Evolutionary conservation across 2,888 invertebrate genomes (phyloP).

Genomic region (Drosophila falleni): DNA sequence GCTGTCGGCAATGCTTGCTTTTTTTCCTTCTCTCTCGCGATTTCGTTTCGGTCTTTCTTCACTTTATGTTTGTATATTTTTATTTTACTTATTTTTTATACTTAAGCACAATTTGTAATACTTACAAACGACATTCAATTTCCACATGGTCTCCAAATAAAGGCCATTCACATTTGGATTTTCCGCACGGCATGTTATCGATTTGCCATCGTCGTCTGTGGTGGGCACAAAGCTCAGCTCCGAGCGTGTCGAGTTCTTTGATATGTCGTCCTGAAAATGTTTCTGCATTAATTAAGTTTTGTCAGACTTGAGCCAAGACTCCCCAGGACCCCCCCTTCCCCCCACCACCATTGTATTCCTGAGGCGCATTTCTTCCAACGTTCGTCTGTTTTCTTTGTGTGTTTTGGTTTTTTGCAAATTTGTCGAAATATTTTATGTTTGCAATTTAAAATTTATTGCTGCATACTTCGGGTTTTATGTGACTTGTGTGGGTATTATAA

Average conservation of each 20-base stretch:
- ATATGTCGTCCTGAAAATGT: conserved; percentile 90
- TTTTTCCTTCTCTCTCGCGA: conserved; percentile 16
- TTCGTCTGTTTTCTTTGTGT: conserved; percentile 24
- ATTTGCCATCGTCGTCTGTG: conserved; percentile 95
- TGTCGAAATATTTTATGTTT: conserved; percentile 81
- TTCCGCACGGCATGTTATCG: conserved; percentile 95
- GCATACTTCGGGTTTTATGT: conserved; percentile 71
- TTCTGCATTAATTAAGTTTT: conserved; percentile 79
- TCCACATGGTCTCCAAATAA: conserved; percentile 93
- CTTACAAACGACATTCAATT: conserved; percentile 96
- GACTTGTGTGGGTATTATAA: conserved; percentile 73
- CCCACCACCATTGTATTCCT: no score
- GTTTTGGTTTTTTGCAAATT: conserved; percentile 56
- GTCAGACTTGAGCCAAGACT: conserved; percentile 22
- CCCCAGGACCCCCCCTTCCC: conserved; percentile 13
- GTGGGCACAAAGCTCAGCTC: conserved; percentile 95
- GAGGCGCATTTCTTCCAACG: conserved; percentile 34
- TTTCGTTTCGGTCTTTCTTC: conserved; percentile 19
- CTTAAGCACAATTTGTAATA: conserved; percentile 85
- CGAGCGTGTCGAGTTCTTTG: conserved; percentile 93
- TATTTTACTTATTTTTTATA: conserved; percentile 53
- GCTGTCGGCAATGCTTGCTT: conserved; percentile 66
- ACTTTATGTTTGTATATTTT: conserved; percentile 16
- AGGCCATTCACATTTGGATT: conserved; percentile 95
- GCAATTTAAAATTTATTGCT: conserved; percentile 81